Conservation (phyloP, 2,888 invertebrate genomes). For the Drosophila putrida region DNA sequence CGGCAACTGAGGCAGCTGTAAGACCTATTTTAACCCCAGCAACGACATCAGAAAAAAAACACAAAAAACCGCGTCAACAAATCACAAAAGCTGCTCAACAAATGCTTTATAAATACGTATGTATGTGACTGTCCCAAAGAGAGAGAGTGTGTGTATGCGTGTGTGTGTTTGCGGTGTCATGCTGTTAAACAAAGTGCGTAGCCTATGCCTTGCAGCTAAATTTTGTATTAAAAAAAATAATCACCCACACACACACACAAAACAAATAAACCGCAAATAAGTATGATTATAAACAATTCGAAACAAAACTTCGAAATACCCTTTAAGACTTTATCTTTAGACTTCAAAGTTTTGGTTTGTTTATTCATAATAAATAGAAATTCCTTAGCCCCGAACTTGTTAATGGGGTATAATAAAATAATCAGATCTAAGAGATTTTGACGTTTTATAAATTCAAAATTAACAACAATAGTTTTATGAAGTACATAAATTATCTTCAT, state of each 20-base stretch:
- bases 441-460: too few species aligned
- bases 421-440: too few species aligned
- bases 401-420: too few species aligned
- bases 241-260: conserved; percentile 57
- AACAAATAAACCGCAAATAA: conserved; percentile 30
- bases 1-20: conserved; percentile 54
- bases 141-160: conserved; percentile 13
- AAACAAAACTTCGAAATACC: neutral
- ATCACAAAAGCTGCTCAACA: conserved; percentile 74
- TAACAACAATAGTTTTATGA: too few species aligned
- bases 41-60: conserved; percentile 44
- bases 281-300: neutral
- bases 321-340: neutral
- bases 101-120: conserved; percentile 44
- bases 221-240: conserved; percentile 78
- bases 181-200: conserved; percentile 78
- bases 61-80: conserved; percentile 67
- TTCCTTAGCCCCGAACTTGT: too few species aligned
- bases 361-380: too few species aligned
- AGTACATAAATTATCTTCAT: too few species aligned
- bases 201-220: conserved; percentile 70
- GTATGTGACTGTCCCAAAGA: conserved; percentile 6
- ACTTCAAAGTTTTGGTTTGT: too few species aligned
- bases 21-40: conserved; percentile 79
- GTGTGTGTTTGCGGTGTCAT: conserved; percentile 58